phyloP scores from a whole-genome alignment of 2,113 vertebrate genomes.

The Sapayoa aenigma region DNA sequence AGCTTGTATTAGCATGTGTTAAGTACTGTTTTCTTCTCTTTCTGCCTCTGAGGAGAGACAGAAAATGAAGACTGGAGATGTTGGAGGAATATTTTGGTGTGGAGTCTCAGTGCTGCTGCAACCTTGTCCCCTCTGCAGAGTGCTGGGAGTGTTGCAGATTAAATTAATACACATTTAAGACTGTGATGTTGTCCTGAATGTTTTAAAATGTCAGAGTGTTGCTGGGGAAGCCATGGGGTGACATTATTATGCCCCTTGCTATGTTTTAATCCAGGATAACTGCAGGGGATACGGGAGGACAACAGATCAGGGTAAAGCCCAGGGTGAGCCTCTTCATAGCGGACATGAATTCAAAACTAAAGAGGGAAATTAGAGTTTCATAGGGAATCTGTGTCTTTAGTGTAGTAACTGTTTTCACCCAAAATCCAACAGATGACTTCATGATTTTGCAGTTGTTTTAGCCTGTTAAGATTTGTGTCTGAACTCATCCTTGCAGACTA shows the following conservation, averaged over 20 bases:
- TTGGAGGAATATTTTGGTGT: background rate
- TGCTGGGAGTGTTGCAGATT: background rate
- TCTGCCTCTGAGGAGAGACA: background rate
- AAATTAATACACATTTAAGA: background rate
- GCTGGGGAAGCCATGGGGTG: background rate
- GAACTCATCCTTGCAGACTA: background rate
- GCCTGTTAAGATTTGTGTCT: background rate
- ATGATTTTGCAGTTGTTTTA: background rate
- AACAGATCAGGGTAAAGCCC: background rate
- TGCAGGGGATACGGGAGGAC: background rate
- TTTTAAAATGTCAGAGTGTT: background rate
- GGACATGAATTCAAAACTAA: background rate
- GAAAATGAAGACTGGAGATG: background rate
- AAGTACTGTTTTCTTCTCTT: slow-evolving; percentile 37
- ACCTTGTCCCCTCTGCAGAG: background rate
- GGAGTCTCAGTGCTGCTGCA: background rate
- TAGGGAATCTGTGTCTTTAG: background rate
- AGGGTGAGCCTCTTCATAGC: background rate
- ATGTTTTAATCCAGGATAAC: background rate
- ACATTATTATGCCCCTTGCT: background rate
- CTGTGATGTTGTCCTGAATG: background rate
- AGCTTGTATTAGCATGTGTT: slow-evolving; percentile 14
- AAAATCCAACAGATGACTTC: background rate
- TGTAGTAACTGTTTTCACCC: background rate
- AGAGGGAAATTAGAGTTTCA: background rate